Evolutionary conservation across 2,888 invertebrate genomes (phyloP), one percentile per base, ranked within the genome.

Genomic region (Sphaerophoria taeniata): DNA sequence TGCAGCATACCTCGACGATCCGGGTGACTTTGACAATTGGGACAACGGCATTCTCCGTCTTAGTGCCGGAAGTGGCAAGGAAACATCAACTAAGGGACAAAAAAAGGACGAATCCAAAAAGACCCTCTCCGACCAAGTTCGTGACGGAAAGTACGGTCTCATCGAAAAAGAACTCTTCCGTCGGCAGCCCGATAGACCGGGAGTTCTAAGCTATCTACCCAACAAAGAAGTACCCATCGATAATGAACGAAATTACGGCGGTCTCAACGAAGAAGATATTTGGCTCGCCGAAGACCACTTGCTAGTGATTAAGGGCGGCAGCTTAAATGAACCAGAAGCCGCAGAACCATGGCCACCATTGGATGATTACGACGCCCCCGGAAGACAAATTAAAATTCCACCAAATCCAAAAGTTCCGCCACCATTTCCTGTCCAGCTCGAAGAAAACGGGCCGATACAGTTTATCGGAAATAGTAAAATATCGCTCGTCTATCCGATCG

Each of bases 381-480:
- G 94, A 89, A 94, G 97, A 89, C 97, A 96, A 92, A 96, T 97
- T 90, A 97, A 96, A 92, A 94, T 97, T 89, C 97, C 97, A 55
- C 92, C 95, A 69, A 95, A 95, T 92, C 97, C 97, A 9, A 95
- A 95, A 92, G 95, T 97, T 89, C 97, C 97, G 92, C 97, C 97
- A 94, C 97, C 97, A 93, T 97, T 97, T 95, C 97, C 97, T 91
- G 95, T 97, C 92, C 97, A 96, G 93, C 95, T 97, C 92, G 94
- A 94, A 92, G 96, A 97, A 91, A 94, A 95, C 90, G 97, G 97
- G 90, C 97, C 97, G 91, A 94, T 97, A 92, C 95, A 96, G 93
- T 95, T 97, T 94, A 94, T 97, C 93, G 95, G 96, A 92, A 94
- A 95, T 93, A 96, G 96, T 89, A 93, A 93, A 89, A 93, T 93